Conservation (phyloP, 2,113 vertebrate genomes). For the cattle (Bos taurus) region DNA sequence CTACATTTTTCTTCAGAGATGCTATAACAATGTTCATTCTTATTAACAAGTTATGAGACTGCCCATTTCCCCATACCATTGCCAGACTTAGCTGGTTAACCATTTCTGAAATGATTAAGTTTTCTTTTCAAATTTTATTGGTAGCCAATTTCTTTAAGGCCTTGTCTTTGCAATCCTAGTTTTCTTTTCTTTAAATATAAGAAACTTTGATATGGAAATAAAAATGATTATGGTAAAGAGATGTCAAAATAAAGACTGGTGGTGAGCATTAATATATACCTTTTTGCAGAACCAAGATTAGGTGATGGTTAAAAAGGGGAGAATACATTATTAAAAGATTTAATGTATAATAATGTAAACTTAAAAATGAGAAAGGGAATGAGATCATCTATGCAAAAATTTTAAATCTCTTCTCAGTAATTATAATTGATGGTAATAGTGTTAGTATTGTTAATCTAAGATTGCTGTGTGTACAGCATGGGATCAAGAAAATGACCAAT, state of each 20-base stretch:
- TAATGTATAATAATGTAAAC: background rate
- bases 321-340: background rate
- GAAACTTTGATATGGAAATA: background rate
- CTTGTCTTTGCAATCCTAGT: background rate
- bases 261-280: background rate
- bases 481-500: background rate
- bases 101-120: background rate
- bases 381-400: background rate
- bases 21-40: background rate
- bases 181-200: background rate
- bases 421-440: background rate
- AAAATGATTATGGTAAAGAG: background rate
- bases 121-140: background rate
- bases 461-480: background rate
- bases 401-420: background rate
- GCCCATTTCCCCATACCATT: background rate
- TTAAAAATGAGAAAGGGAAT: background rate
- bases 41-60: background rate
- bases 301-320: background rate
- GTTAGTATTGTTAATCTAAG: background rate
- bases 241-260: background rate
- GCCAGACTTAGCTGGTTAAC: background rate
- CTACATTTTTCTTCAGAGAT: background rate
- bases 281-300: background rate
- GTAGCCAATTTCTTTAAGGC: background rate